A percentile compares a stretch with the other conserved stretches of the same genome.
Evolutionary conservation across 2,113 vertebrate species (phyloP).

Genomic region (Sylvilagus bachmani): DNA sequence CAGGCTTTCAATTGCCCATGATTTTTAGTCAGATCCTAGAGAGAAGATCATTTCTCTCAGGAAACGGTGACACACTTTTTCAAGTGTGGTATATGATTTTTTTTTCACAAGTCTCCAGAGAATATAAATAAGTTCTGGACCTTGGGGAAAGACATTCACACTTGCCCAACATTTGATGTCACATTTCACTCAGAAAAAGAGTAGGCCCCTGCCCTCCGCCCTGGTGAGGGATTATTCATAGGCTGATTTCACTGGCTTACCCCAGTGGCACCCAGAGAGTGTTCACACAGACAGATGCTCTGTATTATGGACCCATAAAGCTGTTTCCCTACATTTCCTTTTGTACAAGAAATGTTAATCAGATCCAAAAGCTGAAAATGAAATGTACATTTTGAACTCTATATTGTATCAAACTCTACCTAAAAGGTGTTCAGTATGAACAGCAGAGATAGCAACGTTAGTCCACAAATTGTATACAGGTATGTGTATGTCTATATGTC

Average conservation of each 20-base stretch:
- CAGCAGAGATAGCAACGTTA: background rate
- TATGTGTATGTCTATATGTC: background rate
- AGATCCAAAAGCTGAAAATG: background rate
- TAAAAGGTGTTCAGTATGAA: background rate
- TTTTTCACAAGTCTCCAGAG: conserved; percentile 39
- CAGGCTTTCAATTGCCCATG: conserved; percentile 76
- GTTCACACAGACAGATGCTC: background rate
- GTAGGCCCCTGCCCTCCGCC: conserved; percentile 19
- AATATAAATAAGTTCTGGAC: conserved; percentile 71
- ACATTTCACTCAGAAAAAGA: conserved; percentile 67
- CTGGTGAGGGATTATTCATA: background rate
- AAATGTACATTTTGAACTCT: background rate
- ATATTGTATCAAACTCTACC: background rate
- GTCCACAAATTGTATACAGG: background rate
- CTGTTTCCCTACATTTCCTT: background rate
- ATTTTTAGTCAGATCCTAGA: conserved; percentile 76
- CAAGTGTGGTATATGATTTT: conserved; percentile 57
- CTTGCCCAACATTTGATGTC: conserved; percentile 6
- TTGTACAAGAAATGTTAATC: background rate
- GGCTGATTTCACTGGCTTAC: background rate
- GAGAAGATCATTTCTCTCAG: conserved; percentile 74
- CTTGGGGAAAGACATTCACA: conserved; percentile 62
- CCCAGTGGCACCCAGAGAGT: background rate
- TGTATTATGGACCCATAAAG: background rate
- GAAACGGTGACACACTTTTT: conserved; percentile 68